A percentile compares a stretch with the other conserved stretches of the same genome.
Evolutionary conservation across 1,140 invertebrate species (phyloP).

Genomic region (Caenorhabditis brenneri): DNA sequence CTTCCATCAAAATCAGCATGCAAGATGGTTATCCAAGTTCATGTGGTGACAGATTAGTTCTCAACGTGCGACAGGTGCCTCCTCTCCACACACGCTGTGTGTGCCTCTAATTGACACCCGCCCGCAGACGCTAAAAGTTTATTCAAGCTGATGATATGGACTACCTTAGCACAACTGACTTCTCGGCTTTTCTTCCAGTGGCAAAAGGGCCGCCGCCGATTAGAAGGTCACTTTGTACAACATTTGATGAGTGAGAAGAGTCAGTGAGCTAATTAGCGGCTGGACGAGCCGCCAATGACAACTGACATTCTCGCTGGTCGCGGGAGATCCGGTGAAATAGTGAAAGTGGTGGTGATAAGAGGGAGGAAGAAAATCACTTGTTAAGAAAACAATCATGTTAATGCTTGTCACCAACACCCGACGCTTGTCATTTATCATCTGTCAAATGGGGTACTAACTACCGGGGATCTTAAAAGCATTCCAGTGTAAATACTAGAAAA

Average conservation of each 20-base stretch:
- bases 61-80: constrained; percentile 20
- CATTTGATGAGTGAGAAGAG: constrained; percentile 16
- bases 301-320: constrained; percentile 26
- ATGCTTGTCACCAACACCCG: constrained; percentile 38
- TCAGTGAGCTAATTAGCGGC: constrained; percentile 30
- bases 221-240: constrained; percentile 42
- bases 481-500: not conserved
- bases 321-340: constrained; percentile 25
- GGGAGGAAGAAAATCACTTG: constrained; percentile 18
- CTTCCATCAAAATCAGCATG: not conserved
- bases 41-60: constrained; percentile 9
- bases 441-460: constrained; percentile 9
- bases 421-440: constrained; percentile 33
- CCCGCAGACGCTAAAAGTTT: constrained; percentile 26
- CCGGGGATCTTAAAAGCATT: constrained; percentile 29
- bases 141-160: constrained; percentile 35
- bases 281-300: constrained; percentile 42
- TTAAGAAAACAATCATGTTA: constrained; percentile 43
- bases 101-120: constrained; percentile 29
- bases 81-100: not conserved
- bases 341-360: constrained; percentile 16
- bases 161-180: constrained; percentile 31
- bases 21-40: constrained; percentile 23
- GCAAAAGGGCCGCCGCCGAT: constrained; percentile 25
- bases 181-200: not conserved